Conservation (phyloP, 2,113 vertebrate species). For the Alectura lathami region DNA sequence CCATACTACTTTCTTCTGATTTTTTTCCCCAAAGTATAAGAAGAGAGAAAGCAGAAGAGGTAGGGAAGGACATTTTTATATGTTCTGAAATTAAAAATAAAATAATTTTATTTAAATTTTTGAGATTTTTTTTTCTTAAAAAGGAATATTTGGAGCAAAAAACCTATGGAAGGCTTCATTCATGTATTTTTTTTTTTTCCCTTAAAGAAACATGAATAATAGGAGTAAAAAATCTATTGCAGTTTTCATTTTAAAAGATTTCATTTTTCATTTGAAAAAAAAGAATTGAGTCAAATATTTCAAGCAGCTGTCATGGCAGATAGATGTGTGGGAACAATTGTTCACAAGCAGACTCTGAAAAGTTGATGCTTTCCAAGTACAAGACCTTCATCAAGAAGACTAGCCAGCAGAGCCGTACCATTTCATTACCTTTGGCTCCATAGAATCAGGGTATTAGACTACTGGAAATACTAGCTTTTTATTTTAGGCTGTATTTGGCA, state of each 20-base stretch:
- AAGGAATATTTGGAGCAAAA: too few species aligned
- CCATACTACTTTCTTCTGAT: background rate
- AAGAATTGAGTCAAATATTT: background rate
- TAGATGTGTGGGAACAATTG: background rate
- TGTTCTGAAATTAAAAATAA: background rate
- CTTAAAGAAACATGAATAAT: background rate
- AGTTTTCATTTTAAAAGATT: background rate
- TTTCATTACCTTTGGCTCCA: background rate
- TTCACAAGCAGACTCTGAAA: background rate
- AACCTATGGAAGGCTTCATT: too few species aligned
- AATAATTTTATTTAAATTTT: background rate
- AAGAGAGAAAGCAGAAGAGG: background rate
- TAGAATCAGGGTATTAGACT: background rate
- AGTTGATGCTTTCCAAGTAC: background rate
- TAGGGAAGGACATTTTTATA: background rate
- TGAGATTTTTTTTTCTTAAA: background rate
- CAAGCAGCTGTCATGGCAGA: background rate
- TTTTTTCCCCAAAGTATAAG: background rate
- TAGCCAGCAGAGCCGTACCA: background rate
- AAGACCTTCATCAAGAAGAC: background rate
- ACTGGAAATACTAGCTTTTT: background rate
- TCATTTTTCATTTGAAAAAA: background rate
- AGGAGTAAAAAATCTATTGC: background rate
- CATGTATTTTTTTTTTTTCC: background rate
- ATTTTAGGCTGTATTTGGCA: background rate